Base-by-base conservation (phyloP, 2,888 invertebrate genomes). In the Mesorhabditis spiculigera region DNA sequence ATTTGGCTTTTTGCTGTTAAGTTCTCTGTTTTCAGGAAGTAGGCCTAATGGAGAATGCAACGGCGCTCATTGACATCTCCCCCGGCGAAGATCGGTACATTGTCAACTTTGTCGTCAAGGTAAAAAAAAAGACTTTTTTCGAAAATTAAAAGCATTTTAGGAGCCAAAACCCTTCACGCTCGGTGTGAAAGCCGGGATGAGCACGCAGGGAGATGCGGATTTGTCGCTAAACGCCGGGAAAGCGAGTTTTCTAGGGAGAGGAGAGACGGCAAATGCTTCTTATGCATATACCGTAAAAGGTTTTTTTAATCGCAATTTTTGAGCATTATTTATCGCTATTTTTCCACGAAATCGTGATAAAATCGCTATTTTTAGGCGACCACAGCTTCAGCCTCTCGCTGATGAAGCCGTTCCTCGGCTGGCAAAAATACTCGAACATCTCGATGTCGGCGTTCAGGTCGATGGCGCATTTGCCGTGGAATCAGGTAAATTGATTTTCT, bases 11-110 rank as follows among this genome's bases (percentile, higher is more conserved):
- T 28, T 28, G n/a, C 16, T 1, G 67, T 0, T 3, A 42, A 66
- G 2, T 43, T 16, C 43, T 2, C 1, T 3, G 13, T 66, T 42
- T 78, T 71, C 43, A 85, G 78, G 81, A 85, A 69, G 82, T 85
- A 79, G 95, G 94, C 5, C 93, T 95, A 84, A 96, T 96, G 87
- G 91, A 92, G 72, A 91, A 92, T 82, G 91, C 95, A 68, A 91
- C 90, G 4, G 91, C 95, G 28, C 90, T 90, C 75, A 93, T 97
- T 74, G 96, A 97, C 87, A 92, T 93, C 5, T 92, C 93, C 68
- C 92, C 93, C 1, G 71, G 74, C 4, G 72, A 66, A 16, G 71
- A 81, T 65, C 76, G 80, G 65, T 75, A 86, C 66, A 87, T 93
- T 90, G 91, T 95, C 58, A 93, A 93, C 41, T 94, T 94, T 85